Base-by-base conservation (phyloP, 1,140 invertebrate species). In the Dendrolimus punctatus region DNA sequence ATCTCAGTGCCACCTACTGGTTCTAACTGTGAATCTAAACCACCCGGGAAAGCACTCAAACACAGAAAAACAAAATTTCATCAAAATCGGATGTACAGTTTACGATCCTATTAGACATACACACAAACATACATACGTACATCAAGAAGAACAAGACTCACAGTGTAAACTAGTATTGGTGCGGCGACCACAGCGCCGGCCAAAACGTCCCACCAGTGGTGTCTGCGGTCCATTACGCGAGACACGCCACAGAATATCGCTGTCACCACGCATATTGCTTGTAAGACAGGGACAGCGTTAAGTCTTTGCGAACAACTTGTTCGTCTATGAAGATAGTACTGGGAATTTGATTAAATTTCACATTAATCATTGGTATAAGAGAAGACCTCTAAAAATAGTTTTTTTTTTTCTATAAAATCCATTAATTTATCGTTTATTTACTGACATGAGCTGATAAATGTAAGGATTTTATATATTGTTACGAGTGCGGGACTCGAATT, bases 141-240 rank as follows among this genome's bases (percentile, higher is more conserved):
- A n/a, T n/a, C n/a, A n/a, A n/a, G n/a, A n/a, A n/a, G 23, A 23
- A 23, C 23, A 23, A 23, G 1, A 74, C 77, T 76, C 7, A 84
- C 80, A n/a, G 76, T 80, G 45, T 77, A 80, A 0, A 63, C 6
- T 1, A 80, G 23, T 36, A 76, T 51, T 0, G 88, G 87, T 3
- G 87, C 73, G 2, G 85, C 61, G 0, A 89, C 45, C 4, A 90
- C 89, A 0, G 75, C 77, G 0, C 93, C 93, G 4, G 86, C 90
- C 0, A 91, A 52, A 2, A 94, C 93, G 71, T 95, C 93, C 92
- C 92, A 93, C 92, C 93, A 93, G 76, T 94, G 92, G 73, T 94
- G 93, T 23, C 92, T 76, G 58, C 89, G 84, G 78, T 95, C 93
- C 5, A 86, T 88, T 38, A 95, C 90, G 8, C 93, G 82, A 2